phyloP scores from a whole-genome alignment of 1,140 invertebrate genomes.

The Cylas formicarius region DNA sequence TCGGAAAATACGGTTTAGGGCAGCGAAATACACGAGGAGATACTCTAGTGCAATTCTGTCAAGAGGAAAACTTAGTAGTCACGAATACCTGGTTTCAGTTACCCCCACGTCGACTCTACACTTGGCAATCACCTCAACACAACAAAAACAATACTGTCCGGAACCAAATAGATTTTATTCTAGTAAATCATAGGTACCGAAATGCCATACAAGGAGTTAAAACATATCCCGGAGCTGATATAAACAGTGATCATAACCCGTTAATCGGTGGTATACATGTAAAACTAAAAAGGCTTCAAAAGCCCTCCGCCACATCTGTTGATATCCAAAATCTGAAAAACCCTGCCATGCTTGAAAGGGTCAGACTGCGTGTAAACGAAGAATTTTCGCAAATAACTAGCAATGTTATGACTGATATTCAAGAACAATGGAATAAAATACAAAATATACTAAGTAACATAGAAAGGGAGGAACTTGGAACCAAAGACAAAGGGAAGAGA shows the following conservation, averaged over 20 bases:
- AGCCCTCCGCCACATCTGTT: too few relatives aligned
- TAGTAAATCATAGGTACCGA: slow-evolving; percentile 3
- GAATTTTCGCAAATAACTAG: slow-evolving; percentile 9
- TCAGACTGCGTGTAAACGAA: slow-evolving; percentile 4
- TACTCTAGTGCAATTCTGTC: background rate
- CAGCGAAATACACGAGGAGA: background rate
- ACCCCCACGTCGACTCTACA: slow-evolving; percentile 4
- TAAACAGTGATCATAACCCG: too few relatives aligned
- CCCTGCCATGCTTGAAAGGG: too few relatives aligned
- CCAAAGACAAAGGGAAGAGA: too few relatives aligned
- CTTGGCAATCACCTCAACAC: slow-evolving; percentile 13
- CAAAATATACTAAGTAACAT: too few relatives aligned
- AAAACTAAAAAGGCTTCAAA: too few relatives aligned
- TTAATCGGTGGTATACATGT: too few relatives aligned
- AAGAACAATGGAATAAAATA: too few relatives aligned
- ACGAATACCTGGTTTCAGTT: slow-evolving; percentile 8
- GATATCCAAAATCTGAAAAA: too few relatives aligned
- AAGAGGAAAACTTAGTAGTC: background rate
- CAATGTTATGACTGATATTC: slow-evolving; percentile 1
- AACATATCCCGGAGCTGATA: slow-evolving; percentile 8
- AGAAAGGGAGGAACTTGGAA: too few relatives aligned
- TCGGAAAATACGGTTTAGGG: slow-evolving; percentile 5
- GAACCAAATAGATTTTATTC: slow-evolving; percentile 13
- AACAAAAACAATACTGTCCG: too few relatives aligned
- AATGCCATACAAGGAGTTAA: background rate